phyloP scores from a whole-genome alignment of 2,797 vertebrate genomes.

The Myotis planiceps region DNA sequence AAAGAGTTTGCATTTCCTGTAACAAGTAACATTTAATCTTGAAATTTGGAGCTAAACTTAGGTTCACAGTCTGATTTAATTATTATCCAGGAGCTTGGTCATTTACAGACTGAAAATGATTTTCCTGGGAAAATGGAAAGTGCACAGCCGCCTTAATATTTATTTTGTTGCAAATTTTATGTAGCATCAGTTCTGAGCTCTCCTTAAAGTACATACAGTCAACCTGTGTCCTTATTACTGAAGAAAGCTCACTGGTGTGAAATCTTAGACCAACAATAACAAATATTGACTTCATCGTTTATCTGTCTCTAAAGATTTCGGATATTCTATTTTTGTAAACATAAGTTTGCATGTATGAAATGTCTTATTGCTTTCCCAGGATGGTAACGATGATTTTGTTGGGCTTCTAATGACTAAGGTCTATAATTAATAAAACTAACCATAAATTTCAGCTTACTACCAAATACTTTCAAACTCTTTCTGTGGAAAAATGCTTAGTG shows the following conservation, averaged over 20 bases:
- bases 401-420: background rate
- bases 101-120: background rate
- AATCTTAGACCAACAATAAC: background rate
- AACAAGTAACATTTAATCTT: background rate
- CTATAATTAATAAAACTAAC: background rate
- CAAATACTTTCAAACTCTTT: background rate
- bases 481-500: background rate
- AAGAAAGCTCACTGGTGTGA: background rate
- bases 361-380: background rate
- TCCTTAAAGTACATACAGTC: no score
- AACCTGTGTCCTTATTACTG: background rate
- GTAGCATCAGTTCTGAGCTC: background rate
- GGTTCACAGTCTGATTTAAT: background rate
- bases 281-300: background rate
- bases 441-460: background rate
- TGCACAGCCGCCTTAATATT: background rate
- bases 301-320: background rate
- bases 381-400: background rate
- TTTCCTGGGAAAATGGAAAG: background rate
- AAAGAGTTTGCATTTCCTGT: background rate
- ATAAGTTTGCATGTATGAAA: background rate
- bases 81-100: background rate
- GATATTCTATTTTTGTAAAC: background rate
- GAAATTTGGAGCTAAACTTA: background rate
- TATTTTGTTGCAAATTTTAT: background rate